Percentiles rank a stretch among this genome's conserved stretches.
phyloP scores from a whole-genome alignment of 92 coral and sea anemone species.

The Anthopleura xanthogrammica region DNA sequence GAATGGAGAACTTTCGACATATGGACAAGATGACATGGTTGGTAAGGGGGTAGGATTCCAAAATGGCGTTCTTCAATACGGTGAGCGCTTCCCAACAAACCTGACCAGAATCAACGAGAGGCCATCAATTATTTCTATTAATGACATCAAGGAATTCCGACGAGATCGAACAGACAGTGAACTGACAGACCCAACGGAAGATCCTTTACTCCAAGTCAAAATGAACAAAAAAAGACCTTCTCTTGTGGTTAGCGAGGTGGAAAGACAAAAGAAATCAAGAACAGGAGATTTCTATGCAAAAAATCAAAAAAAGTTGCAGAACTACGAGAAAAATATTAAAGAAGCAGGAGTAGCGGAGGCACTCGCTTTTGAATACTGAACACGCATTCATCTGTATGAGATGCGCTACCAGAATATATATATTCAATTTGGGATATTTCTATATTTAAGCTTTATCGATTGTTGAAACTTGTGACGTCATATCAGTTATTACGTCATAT shows the following conservation, averaged over 20 bases:
- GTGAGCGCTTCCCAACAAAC: background rate
- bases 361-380: conserved; percentile 17
- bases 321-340: conserved; percentile 5
- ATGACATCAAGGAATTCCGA: background rate
- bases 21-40: background rate
- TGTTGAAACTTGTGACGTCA: too few species aligned
- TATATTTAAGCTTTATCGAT: too few species aligned
- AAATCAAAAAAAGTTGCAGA: conserved; percentile 18
- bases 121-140: background rate
- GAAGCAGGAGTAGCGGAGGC: conserved; percentile 11
- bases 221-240: conserved; percentile 23
- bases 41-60: background rate
- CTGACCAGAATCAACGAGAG: background rate
- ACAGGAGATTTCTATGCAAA: conserved; percentile 25
- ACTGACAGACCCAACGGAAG: conserved; percentile 3
- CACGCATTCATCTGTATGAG: too few species aligned
- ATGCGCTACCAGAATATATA: too few species aligned
- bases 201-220: background rate
- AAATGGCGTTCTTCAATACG: background rate
- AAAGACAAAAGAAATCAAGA: conserved; percentile 29
- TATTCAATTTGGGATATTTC: too few species aligned
- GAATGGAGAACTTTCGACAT: background rate
- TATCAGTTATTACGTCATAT: background rate
- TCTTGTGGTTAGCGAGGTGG: conserved; percentile 9
- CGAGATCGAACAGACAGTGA: background rate